Percentiles rank a stretch among this genome's conserved stretches.
These are phyloP conservation scores for Hyla sarda DNA, from an alignment of 2,113 vertebrate species.

Conservation along the genomic window DNA sequence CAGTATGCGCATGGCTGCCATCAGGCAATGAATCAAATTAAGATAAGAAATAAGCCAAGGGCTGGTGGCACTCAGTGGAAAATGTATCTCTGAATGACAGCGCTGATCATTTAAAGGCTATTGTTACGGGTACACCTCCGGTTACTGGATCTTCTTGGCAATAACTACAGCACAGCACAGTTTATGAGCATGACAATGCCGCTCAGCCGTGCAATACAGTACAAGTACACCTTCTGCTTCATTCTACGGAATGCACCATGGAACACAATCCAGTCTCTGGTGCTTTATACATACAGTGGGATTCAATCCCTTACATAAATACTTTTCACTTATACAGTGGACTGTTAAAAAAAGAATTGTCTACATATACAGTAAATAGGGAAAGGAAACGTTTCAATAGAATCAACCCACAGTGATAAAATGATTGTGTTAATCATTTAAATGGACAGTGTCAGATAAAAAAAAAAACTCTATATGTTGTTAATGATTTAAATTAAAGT, in stretches of 20 bases:
- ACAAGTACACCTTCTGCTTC: background rate
- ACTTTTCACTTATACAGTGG: background rate
- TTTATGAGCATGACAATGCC: constrained; percentile 33
- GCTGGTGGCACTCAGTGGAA: constrained; percentile 63
- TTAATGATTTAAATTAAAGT: too few relatives aligned
- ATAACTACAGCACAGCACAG: constrained; percentile 34
- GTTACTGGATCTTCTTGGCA: constrained; percentile 54
- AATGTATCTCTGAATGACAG: constrained; percentile 63
- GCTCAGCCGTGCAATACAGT: background rate
- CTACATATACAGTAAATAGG: background rate
- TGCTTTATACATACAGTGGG: too few relatives aligned
- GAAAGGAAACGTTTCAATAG: background rate
- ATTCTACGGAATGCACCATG: background rate
- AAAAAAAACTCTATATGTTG: too few relatives aligned
- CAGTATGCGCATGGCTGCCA: constrained; percentile 58
- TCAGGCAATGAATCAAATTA: constrained; percentile 62
- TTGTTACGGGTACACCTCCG: constrained; percentile 47
- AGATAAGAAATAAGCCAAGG: constrained; percentile 58
- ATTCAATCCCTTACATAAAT: background rate
- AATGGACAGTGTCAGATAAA: too few relatives aligned
- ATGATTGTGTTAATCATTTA: too few relatives aligned
- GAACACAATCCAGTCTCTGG: background rate
- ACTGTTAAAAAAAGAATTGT: background rate
- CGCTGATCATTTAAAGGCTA: constrained; percentile 61
- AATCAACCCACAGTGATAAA: background rate